phyloP scores from a whole-genome alignment of 2,113 vertebrate species.

The Lucifuga dentata region DNA sequence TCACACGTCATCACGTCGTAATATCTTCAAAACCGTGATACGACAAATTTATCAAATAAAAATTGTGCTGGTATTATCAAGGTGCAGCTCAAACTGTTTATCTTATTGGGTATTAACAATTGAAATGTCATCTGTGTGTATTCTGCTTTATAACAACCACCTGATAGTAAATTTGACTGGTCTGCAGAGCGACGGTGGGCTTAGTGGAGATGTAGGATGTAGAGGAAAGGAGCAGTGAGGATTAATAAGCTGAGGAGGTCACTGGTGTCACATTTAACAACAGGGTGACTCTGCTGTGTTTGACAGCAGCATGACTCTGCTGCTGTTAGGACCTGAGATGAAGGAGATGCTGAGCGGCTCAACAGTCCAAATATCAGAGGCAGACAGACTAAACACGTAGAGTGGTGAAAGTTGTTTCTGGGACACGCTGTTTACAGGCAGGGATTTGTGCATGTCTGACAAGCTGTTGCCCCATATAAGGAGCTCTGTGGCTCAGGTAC shows the following conservation, averaged over 20 bases:
- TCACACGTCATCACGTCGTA: too few species aligned
- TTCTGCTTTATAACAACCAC: too few species aligned
- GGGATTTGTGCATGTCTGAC: constrained; percentile 55
- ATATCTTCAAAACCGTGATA: too few species aligned
- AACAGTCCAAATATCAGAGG: constrained; percentile 73
- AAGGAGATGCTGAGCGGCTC: constrained; percentile 62
- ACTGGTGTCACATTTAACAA: constrained; percentile 65
- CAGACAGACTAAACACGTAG: constrained; percentile 77
- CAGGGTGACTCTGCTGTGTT: constrained; percentile 65
- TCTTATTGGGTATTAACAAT: constrained; percentile 21
- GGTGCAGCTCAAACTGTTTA: too few species aligned
- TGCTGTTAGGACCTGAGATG: constrained; percentile 65
- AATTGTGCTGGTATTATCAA: too few species aligned
- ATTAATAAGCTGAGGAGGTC: constrained; percentile 45
- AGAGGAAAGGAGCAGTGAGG: constrained; percentile 14
- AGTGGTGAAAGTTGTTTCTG: constrained; percentile 69
- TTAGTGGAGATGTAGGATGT: constrained; percentile 26
- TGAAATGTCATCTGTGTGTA: constrained; percentile 14
- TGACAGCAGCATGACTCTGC: constrained; percentile 67
- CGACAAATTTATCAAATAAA: too few species aligned
- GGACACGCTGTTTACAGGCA: constrained; percentile 69
- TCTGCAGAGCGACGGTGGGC: background rate
- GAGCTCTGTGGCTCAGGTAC: constrained; percentile 68
- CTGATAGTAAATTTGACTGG: too few species aligned
- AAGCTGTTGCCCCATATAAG: constrained; percentile 77